Evolutionary conservation across 2,113 vertebrate genomes (phyloP).

Genomic region (Sisor rabdophorus): DNA sequence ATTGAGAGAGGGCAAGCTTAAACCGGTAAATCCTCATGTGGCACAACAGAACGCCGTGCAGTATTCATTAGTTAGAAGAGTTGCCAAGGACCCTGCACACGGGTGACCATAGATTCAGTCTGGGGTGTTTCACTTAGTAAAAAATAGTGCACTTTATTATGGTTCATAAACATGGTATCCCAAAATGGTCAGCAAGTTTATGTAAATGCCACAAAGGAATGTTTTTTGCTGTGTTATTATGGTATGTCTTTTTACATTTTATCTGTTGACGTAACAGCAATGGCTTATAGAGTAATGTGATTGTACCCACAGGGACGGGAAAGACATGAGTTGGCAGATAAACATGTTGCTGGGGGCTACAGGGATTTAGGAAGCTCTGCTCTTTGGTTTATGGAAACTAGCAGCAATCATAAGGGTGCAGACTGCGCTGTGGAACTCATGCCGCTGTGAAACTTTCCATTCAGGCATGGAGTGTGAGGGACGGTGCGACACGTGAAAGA

Average conservation of each 20-base stretch:
- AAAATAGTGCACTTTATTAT: background rate
- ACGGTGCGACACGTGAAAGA: conserved; percentile 6
- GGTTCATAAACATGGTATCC: background rate
- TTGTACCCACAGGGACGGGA: conserved; percentile 8
- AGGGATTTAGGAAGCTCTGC: conserved; percentile 10
- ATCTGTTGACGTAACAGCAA: background rate
- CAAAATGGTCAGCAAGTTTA: background rate
- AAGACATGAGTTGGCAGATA: conserved; percentile 7
- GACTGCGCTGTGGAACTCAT: conserved; percentile 2
- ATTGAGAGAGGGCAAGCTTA: conserved; percentile 53
- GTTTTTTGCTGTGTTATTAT: background rate
- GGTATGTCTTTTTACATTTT: background rate
- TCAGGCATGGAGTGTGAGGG: conserved; percentile 2
- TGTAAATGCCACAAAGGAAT: background rate
- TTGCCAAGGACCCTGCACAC: background rate
- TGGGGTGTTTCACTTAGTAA: background rate
- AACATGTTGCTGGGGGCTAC: conserved; percentile 29
- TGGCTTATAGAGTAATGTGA: background rate
- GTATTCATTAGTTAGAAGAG: background rate
- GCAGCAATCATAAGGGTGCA: conserved; percentile 14
- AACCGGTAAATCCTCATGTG: conserved; percentile 43
- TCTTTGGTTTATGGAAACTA: background rate
- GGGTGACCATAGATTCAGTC: background rate
- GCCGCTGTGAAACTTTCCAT: conserved; percentile 26
- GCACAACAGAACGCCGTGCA: conserved; percentile 27